Evolutionary conservation across 2,113 vertebrate species (phyloP).

Genomic region (Neogale vison): DNA sequence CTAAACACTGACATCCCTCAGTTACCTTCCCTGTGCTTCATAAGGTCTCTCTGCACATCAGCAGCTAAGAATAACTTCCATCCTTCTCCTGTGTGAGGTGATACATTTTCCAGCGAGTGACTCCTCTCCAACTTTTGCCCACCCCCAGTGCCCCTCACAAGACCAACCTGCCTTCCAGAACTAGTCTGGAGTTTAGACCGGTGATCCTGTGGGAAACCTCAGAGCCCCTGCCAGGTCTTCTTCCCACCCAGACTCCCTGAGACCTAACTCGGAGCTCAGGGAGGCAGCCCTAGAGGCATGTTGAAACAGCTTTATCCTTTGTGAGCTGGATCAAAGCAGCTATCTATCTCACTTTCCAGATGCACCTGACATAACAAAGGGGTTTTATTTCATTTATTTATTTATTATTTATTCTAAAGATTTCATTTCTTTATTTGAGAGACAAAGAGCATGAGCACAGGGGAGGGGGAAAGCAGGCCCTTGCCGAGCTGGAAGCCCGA

Average conservation of each 20-base stretch:
- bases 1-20: not conserved
- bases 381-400: not conserved
- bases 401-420: no score
- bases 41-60: conserved; percentile 30
- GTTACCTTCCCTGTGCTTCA: not conserved
- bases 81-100: not conserved
- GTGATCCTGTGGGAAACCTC: not conserved
- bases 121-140: not conserved
- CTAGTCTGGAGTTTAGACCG: not conserved
- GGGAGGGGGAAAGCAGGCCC: no score
- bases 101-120: not conserved
- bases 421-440: no score
- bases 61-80: conserved; percentile 24
- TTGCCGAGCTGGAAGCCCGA: no score
- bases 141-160: not conserved
- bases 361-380: not conserved
- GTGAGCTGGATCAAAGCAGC: not conserved
- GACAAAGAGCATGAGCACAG: no score
- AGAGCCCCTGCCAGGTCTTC: not conserved
- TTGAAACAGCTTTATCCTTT: not conserved
- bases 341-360: not conserved
- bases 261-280: not conserved
- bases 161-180: not conserved
- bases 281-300: not conserved
- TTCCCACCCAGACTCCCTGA: not conserved